Percentiles rank a stretch among this genome's conserved stretches.
Conservation (phyloP, 2,113 vertebrate genomes). For the Oreochromis niloticus region DNA sequence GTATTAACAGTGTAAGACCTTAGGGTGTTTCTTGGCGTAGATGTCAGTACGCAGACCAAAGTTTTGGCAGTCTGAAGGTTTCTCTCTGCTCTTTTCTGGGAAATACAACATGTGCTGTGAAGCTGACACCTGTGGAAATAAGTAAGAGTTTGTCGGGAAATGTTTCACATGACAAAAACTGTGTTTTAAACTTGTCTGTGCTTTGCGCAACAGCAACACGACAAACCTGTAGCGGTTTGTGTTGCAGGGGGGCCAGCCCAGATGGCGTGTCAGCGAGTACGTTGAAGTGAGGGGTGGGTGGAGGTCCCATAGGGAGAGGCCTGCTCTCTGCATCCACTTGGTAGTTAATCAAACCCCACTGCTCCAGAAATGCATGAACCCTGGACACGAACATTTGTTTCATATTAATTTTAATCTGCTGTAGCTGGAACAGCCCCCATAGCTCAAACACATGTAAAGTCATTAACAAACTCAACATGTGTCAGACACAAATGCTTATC, state of each 20-base stretch:
- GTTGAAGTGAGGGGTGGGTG: constrained; percentile 95
- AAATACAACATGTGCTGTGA: constrained; percentile 97
- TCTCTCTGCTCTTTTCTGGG: constrained; percentile 90
- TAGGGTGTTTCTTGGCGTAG: constrained; percentile 93
- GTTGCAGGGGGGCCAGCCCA: constrained; percentile 87
- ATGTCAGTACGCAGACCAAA: constrained; percentile 92
- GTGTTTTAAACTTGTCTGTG: not conserved
- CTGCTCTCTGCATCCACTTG: constrained; percentile 96
- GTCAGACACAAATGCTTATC: not conserved
- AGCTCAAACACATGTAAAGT: not conserved
- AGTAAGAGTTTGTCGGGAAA: not conserved
- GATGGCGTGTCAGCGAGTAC: constrained; percentile 86
- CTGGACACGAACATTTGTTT: constrained; percentile 56
- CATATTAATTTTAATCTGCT: not conserved
- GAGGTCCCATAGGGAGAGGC: constrained; percentile 94
- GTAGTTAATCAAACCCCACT: constrained; percentile 98
- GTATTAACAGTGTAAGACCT: constrained; percentile 70
- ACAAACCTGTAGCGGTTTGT: constrained; percentile 83
- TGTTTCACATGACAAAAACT: not conserved
- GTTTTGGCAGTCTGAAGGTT: constrained; percentile 89
- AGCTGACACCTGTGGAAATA: constrained; percentile 78
- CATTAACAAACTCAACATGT: not conserved
- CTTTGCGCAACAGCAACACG: not conserved
- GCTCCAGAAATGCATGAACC: constrained; percentile 93
- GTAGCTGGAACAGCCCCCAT: not conserved